Percentiles rank a stretch among this genome's conserved stretches.
Conservation (phyloP, 2,113 vertebrate genomes). For the Propithecus coquereli region DNA sequence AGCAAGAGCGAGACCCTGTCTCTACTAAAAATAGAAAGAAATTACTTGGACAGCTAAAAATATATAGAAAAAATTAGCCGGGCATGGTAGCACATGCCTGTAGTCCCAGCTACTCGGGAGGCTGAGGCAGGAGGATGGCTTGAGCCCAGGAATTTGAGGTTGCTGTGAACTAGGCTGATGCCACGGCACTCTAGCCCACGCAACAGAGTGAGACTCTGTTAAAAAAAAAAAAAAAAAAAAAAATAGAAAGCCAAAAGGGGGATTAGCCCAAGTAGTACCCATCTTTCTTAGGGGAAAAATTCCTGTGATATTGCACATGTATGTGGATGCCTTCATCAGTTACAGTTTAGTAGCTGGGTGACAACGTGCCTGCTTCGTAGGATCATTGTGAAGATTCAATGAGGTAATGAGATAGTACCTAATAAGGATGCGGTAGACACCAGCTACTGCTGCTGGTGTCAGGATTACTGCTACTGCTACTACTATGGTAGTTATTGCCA, state of each 20-base stretch:
- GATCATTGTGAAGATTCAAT: not conserved
- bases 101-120: too few relatives aligned
- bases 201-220: too few relatives aligned
- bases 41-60: too few relatives aligned
- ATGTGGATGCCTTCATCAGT: not conserved
- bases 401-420: not conserved
- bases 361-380: not conserved
- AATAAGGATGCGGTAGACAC: not conserved
- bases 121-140: too few relatives aligned
- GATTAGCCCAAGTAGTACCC: not conserved
- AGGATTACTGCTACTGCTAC: not conserved
- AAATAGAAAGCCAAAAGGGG: not conserved
- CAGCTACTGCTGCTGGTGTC: not conserved
- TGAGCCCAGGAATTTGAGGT: too few relatives aligned
- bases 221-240: too few relatives aligned
- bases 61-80: too few relatives aligned
- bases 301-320: not conserved
- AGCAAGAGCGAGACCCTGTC: too few relatives aligned
- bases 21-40: too few relatives aligned
- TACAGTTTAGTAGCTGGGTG: not conserved
- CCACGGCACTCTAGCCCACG: too few relatives aligned
- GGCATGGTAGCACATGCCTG: too few relatives aligned
- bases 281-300: not conserved
- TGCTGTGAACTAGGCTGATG: too few relatives aligned
- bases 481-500: fast-evolving